Percentiles rank a stretch among this genome's conserved stretches.
These are phyloP conservation scores for Gymnogyps californianus DNA, from an alignment of 2,113 vertebrate species.

Conservation along the genomic window DNA sequence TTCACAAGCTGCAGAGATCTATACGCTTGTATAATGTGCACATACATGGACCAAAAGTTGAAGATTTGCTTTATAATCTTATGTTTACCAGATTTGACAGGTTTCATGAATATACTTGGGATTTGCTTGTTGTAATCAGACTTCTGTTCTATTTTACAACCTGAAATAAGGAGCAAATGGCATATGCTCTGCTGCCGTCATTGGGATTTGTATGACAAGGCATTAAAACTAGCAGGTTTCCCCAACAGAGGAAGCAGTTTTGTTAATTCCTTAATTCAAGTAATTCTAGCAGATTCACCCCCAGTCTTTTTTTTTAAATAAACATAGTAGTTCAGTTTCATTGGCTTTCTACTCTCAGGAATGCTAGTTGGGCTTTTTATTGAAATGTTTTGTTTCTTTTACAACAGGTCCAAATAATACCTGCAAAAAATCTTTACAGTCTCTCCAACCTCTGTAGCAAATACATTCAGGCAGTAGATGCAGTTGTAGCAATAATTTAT, in stretches of 20 bases:
- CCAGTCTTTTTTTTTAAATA: not conserved
- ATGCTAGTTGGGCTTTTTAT: not conserved
- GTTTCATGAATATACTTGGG: not conserved
- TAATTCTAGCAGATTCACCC: not conserved
- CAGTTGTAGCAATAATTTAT: not conserved
- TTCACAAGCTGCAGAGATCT: not conserved
- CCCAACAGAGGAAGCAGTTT: not conserved
- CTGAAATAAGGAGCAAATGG: not conserved
- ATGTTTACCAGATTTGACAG: not conserved
- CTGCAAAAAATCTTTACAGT: not conserved
- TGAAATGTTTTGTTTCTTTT: not conserved
- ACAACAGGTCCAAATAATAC: not conserved
- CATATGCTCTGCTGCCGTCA: not conserved
- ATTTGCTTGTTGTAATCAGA: not conserved
- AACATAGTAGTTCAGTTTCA: not conserved
- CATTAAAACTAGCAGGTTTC: not conserved
- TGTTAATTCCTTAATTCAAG: not conserved
- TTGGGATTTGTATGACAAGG: not conserved
- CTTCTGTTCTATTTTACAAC: not conserved
- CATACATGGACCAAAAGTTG: not conserved
- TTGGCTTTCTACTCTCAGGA: not conserved
- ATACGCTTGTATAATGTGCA: not conserved
- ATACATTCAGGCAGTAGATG: not conserved
- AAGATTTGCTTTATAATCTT: not conserved
- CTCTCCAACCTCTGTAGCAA: not conserved